Base-by-base conservation (phyloP, 2,113 vertebrate species). In the Xiphophorus maculatus region DNA sequence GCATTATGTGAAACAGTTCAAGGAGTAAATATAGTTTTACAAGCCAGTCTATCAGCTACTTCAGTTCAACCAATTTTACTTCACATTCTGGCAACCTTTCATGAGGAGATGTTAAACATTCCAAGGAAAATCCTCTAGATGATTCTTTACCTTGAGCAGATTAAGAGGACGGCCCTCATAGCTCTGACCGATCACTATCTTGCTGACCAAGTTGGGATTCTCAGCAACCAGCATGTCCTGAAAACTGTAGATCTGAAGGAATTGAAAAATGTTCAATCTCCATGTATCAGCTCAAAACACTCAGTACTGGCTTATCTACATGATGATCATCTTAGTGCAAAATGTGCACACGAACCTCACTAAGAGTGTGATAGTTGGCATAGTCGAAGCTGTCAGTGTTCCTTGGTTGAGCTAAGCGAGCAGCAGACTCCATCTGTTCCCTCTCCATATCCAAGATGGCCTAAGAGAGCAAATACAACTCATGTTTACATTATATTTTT, bases 131-230 rank as follows among this genome's bases (percentile, higher is more conserved):
- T 69, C 54, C 35, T 29, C 27, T n/a, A 0, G 14, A 30, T 3
- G 15, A 33, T 30, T 58, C 15, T 72, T 76, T 88, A 98, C 97
- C 96, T 97, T 97, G 44, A 99, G 94, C 67, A 98, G 94, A 0
- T 95, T 93, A 37, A 99, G 92, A 35, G 95, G 84, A 3, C 95
- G 93, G 0, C 94, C 91, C 93, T 99, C 91, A 0, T 95, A 98
- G 87, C 96, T 99, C 69, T 88, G 67, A 71, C 96, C 97, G 0
- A 98, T 97, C 84, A 93, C 91, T 22, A 97, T 66, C 91, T 97
- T 97, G 93, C 95, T 97, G 75, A 98, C 91, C 0, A 98, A 65
- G 44, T 22, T 60, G 63, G 96, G 95, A 71, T 98, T 94, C 67
- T 96, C 94, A 4, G 88, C 87, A 89, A 95, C 95, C 77, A 99